A percentile compares a stretch with the other conserved stretches of the same genome.
Evolutionary conservation across 2,888 invertebrate species (phyloP).

Genomic region (Ophion ellenae): DNA sequence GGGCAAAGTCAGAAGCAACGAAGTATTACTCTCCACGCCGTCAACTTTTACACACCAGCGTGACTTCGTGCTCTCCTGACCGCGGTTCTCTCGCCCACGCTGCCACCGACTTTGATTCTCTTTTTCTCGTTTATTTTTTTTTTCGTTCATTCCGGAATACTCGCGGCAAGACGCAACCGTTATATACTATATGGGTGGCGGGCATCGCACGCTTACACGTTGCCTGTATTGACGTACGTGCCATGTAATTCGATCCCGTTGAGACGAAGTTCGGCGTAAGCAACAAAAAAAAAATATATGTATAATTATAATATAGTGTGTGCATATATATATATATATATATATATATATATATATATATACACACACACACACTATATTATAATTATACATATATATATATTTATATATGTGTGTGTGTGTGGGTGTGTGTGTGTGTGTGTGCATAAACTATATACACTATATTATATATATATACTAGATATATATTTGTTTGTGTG

Average conservation of each 20-base stretch:
- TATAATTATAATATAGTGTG: background rate
- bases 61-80: constrained; percentile 34
- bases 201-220: background rate
- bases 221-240: constrained; percentile 3
- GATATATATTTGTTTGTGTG: too few relatives aligned
- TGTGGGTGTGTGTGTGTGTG: too few relatives aligned
- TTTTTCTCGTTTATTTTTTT: background rate
- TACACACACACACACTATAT: too few relatives aligned
- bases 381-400: too few relatives aligned
- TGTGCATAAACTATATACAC: too few relatives aligned
- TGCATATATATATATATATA: background rate
- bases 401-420: too few relatives aligned
- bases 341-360: too few relatives aligned
- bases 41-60: constrained; percentile 48
- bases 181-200: constrained; percentile 47
- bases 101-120: constrained; percentile 29
- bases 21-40: constrained; percentile 39
- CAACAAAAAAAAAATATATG: background rate
- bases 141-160: background rate
- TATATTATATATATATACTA: too few relatives aligned
- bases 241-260: background rate
- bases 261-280: background rate
- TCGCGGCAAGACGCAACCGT: constrained; percentile 24
- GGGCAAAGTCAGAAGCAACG: constrained; percentile 46
- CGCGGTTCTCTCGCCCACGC: constrained; percentile 50